Base-by-base conservation (phyloP, 2,113 vertebrate species). In the Dicentrarchus labrax region DNA sequence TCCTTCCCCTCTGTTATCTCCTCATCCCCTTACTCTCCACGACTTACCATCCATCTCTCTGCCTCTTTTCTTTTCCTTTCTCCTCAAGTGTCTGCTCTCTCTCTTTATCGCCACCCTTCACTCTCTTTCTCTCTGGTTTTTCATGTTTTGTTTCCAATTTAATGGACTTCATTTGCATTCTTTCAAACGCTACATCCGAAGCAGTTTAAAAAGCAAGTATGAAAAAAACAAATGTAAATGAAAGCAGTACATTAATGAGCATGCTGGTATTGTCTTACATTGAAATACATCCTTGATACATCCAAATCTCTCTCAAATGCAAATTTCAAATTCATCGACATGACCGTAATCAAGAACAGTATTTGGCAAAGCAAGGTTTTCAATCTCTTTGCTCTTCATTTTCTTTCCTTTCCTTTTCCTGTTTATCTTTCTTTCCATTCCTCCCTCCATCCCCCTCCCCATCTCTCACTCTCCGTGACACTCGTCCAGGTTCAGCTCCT, bases 161-260 rank as follows among this genome's bases (percentile, higher is more conserved):
- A 74, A 60, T 77, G 8, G 47, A 54, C 48, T 36, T 30, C 8
- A 80, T 86, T 72, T 69, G 65, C 67, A 72, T 83, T 36, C 45
- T 51, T 68, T 6, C 38, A 6, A 43, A 30, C 39, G 1, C 1
- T 6, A 12, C 21, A 47, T 48, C 19, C 54, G 6, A 5, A 11
- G 11, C 67, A 56, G n/a, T n/a, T n/a, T n/a, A n/a, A n/a, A n/a
- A n/a, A n/a, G 45, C 38, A 72, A 50, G 22, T 15, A 65, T 8
- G 36, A 64, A 80, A 64, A 30, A 12, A 69, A 50, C 43, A 47
- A 69, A 71, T 70, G 45, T 47, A 59, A 60, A 70, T 73, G 41
- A 69, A 57, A 74, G 57, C 39, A 61, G 21, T 2, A 16, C 21
- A 21, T 51, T 43, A 48, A 45, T 30, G 11, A 78, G 50, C 22